Evolutionary conservation across 1,140 invertebrate genomes (phyloP).

Genomic region (Megalopta genalis): DNA sequence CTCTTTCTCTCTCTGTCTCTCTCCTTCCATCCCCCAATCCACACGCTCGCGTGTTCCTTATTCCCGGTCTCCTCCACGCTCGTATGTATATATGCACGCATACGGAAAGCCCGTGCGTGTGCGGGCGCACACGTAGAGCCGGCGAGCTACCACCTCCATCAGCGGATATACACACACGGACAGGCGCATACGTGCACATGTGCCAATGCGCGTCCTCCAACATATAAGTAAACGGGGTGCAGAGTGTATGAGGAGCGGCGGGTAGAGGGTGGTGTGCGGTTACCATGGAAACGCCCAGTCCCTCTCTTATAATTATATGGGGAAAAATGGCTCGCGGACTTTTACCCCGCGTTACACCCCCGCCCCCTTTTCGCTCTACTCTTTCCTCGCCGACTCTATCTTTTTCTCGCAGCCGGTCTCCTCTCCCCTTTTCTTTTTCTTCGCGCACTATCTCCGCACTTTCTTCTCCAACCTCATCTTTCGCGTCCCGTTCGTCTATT

Average conservation of each 20-base stretch:
- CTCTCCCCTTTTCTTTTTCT: constrained; percentile 44
- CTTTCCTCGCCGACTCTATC: constrained; percentile 35
- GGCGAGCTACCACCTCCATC: constrained; percentile 42
- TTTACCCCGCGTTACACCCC: constrained; percentile 66
- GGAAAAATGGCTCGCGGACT: constrained; percentile 73
- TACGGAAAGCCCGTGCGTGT: constrained; percentile 18
- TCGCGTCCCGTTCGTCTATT: constrained; percentile 50
- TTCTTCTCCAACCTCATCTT: constrained; percentile 55
- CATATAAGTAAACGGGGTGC: constrained; percentile 75
- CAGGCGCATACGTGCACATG: constrained; percentile 56
- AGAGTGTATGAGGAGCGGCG: constrained; percentile 61
- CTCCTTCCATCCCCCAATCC: too few relatives aligned
- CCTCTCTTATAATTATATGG: constrained; percentile 77
- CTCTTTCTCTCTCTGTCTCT: constrained; percentile 33
- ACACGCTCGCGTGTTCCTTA: constrained; percentile 35
- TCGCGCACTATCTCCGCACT: constrained; percentile 40
- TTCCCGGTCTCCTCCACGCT: constrained; percentile 29
- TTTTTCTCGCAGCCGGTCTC: constrained; percentile 21
- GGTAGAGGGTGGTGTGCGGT: constrained; percentile 74
- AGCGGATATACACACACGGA: neutral
- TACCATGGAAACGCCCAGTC: constrained; percentile 77
- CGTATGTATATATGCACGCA: constrained; percentile 20
- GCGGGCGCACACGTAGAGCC: constrained; percentile 3
- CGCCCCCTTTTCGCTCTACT: constrained; percentile 19
- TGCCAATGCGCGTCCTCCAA: constrained; percentile 71